Evolutionary conservation across 1,140 invertebrate genomes (phyloP).

Genomic region (Drosophila aff.): DNA sequence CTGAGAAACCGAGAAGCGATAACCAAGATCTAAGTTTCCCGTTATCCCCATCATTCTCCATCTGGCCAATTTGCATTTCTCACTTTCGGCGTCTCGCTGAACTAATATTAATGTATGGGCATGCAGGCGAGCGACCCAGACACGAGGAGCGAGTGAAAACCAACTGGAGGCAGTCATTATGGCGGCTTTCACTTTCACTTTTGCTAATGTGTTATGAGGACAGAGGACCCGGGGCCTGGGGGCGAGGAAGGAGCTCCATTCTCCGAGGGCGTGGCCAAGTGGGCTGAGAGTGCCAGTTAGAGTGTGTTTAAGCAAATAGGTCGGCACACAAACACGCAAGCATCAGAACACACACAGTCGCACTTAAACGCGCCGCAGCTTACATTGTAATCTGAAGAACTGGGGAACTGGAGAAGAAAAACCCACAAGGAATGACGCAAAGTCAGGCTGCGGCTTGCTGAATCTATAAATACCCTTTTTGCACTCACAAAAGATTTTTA

Average conservation of each 20-base stretch:
- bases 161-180: slow-evolving; percentile 81
- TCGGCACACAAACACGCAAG: slow-evolving; percentile 52
- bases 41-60: slow-evolving; percentile 20
- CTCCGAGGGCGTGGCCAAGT: slow-evolving; percentile 37
- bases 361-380: slow-evolving; percentile 68
- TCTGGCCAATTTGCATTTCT: slow-evolving; percentile 29
- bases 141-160: slow-evolving; percentile 72
- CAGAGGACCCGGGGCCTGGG: slow-evolving; percentile 27
- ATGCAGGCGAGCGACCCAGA: slow-evolving; percentile 64
- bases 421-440: slow-evolving; percentile 32
- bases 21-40: slow-evolving; percentile 16
- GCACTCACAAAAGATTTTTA: not conserved
- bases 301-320: slow-evolving; percentile 76
- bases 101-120: slow-evolving; percentile 77
- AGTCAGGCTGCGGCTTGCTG: not conserved
- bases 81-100: slow-evolving; percentile 32
- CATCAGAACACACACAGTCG: slow-evolving; percentile 33
- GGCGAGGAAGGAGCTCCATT: slow-evolving; percentile 3
- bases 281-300: slow-evolving; percentile 39
- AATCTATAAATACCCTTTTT: slow-evolving; percentile 13
- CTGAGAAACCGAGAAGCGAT: not conserved
- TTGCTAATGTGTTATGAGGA: slow-evolving; percentile 80
- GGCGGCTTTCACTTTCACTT: slow-evolving; percentile 82
- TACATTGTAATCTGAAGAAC: slow-evolving; percentile 76
- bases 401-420: slow-evolving; percentile 25